Conservation (phyloP, 1,140 invertebrate species). For the Spodoptera frugiperda region DNA sequence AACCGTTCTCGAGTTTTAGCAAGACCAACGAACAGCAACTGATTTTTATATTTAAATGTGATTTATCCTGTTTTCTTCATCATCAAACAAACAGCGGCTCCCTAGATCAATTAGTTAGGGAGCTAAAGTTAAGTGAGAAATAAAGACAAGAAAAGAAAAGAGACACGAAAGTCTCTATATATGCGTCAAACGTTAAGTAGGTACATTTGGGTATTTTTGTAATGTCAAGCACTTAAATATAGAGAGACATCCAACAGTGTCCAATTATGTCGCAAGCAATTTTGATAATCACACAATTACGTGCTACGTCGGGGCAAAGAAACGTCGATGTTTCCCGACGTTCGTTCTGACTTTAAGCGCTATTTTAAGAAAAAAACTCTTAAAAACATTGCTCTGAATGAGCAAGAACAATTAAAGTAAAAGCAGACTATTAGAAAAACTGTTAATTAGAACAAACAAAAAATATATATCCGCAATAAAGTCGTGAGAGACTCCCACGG, state of each 20-base stretch:
- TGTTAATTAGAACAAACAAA: slow-evolving; percentile 85
- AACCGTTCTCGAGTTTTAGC: too few species aligned
- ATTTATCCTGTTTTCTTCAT: too few species aligned
- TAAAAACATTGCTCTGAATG: slow-evolving; percentile 37
- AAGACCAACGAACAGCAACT: too few species aligned
- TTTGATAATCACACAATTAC: slow-evolving; percentile 2
- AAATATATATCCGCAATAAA: slow-evolving; percentile 85
- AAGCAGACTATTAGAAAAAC: slow-evolving; percentile 82
- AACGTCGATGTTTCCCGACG: not conserved
- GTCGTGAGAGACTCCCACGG: slow-evolving; percentile 84
- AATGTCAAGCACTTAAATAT: not conserved
- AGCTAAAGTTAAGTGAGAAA: too few species aligned
- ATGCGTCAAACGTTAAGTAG: too few species aligned
- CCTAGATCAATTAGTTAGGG: too few species aligned
- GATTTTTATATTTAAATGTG: too few species aligned
- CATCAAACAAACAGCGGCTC: too few species aligned
- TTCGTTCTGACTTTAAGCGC: not conserved
- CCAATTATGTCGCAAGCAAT: slow-evolving; percentile 17
- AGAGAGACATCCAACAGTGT: slow-evolving; percentile 3
- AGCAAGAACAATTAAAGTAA: slow-evolving; percentile 80
- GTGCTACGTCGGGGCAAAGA: not conserved
- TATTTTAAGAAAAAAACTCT: slow-evolving; percentile 21
- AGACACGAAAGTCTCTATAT: too few species aligned
- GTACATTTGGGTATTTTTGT: not conserved
- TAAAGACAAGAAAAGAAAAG: too few species aligned